phyloP scores from a whole-genome alignment of 2,797 vertebrate species.

The Phataginus tricuspis region DNA sequence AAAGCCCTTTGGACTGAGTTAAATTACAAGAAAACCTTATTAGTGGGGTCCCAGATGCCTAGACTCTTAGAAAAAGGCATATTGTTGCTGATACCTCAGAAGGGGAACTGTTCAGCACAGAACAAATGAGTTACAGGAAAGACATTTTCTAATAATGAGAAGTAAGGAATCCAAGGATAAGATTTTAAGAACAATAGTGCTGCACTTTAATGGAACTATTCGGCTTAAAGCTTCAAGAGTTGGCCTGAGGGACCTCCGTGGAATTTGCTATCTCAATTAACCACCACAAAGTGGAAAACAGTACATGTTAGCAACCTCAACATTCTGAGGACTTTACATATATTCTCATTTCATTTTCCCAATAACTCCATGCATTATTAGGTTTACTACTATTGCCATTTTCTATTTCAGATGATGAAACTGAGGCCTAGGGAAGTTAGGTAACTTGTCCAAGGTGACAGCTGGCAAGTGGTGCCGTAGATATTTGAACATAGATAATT shows the following conservation, averaged over 20 bases:
- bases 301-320: background rate
- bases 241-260: background rate
- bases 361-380: background rate
- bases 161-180: background rate
- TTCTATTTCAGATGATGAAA: background rate
- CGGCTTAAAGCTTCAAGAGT: background rate
- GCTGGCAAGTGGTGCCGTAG: background rate
- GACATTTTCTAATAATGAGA: background rate
- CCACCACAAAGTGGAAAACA: background rate
- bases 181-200: background rate
- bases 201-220: background rate
- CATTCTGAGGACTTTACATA: background rate
- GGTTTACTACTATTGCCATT: background rate
- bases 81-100: background rate
- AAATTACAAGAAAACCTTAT: background rate
- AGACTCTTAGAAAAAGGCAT: background rate
- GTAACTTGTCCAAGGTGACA: background rate
- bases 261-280: background rate
- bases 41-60: background rate
- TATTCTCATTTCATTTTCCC: background rate
- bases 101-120: background rate
- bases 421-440: background rate
- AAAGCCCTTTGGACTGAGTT: conserved; percentile 11
- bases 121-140: background rate
- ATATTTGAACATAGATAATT: background rate